phyloP scores from a whole-genome alignment of 2,888 invertebrate genomes.

The Thera obeliscata region DNA sequence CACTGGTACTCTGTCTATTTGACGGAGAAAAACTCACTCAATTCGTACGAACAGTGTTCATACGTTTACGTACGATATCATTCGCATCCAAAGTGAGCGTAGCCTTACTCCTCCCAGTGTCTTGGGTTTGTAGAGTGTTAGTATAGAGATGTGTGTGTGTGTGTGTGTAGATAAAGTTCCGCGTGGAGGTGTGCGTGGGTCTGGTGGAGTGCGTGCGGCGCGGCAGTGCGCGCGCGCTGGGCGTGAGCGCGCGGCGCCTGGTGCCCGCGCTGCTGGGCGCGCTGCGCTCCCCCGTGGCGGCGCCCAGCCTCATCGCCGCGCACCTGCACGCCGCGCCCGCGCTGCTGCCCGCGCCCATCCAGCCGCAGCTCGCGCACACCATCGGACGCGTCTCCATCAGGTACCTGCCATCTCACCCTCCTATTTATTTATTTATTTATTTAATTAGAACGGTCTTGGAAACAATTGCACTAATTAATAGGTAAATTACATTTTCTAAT shows the following conservation, averaged over 20 bases:
- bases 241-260: slow-evolving; percentile 38
- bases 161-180: slow-evolving; percentile 56
- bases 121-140: no score
- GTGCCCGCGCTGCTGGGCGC: slow-evolving; percentile 81
- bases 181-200: slow-evolving; percentile 58
- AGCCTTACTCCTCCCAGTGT: no score
- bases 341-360: slow-evolving; percentile 56
- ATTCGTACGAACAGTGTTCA: no score
- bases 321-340: slow-evolving; percentile 83
- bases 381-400: slow-evolving; percentile 90
- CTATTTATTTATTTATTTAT: no score
- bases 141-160: no score
- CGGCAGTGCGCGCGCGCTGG: slow-evolving; percentile 73
- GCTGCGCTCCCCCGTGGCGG: slow-evolving; percentile 91
- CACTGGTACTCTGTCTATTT: no score
- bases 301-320: slow-evolving; percentile 86
- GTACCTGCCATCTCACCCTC: slow-evolving; percentile 41
- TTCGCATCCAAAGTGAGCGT: no score
- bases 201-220: slow-evolving; percentile 82
- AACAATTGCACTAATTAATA: no score
- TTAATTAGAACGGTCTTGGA: no score
- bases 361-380: slow-evolving; percentile 66
- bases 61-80: no score
- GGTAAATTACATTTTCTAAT: no score
- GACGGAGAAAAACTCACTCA: no score